A percentile compares a stretch with the other conserved stretches of the same genome.
Conservation (phyloP, 2,113 vertebrate genomes). For the Gobio gobio region DNA sequence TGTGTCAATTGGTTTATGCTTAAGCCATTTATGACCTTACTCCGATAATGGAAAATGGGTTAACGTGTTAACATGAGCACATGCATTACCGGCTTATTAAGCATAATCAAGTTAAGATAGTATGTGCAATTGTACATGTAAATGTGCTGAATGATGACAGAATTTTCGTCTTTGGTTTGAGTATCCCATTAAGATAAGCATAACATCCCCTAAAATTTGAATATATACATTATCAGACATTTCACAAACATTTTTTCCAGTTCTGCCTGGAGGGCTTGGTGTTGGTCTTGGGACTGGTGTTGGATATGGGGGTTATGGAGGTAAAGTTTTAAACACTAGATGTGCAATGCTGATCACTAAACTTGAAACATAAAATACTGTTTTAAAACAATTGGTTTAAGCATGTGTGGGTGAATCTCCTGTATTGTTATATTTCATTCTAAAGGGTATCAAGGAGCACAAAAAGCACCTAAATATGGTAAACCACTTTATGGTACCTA, state of each 20-base stretch:
- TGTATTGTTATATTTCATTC: slow-evolving; percentile 32
- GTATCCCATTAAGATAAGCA: too few species aligned
- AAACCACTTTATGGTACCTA: slow-evolving; percentile 15
- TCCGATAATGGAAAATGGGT: too few species aligned
- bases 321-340: slow-evolving; percentile 39
- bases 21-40: too few species aligned
- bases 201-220: too few species aligned
- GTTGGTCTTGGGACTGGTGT: slow-evolving; percentile 37
- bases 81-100: too few species aligned
- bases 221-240: too few species aligned
- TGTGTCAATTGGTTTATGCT: too few species aligned
- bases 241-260: background rate
- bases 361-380: background rate
- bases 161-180: too few species aligned
- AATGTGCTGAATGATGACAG: too few species aligned
- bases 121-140: too few species aligned
- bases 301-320: slow-evolving; percentile 53
- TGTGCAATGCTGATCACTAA: background rate
- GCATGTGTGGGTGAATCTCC: background rate
- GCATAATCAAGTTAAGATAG: too few species aligned
- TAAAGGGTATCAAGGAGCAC: slow-evolving; percentile 63
- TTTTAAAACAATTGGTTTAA: background rate
- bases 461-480: slow-evolving; percentile 74
- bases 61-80: too few species aligned
- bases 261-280: slow-evolving; percentile 43